Conservation (phyloP, 1,140 invertebrate genomes). For the Bombus superbus region DNA sequence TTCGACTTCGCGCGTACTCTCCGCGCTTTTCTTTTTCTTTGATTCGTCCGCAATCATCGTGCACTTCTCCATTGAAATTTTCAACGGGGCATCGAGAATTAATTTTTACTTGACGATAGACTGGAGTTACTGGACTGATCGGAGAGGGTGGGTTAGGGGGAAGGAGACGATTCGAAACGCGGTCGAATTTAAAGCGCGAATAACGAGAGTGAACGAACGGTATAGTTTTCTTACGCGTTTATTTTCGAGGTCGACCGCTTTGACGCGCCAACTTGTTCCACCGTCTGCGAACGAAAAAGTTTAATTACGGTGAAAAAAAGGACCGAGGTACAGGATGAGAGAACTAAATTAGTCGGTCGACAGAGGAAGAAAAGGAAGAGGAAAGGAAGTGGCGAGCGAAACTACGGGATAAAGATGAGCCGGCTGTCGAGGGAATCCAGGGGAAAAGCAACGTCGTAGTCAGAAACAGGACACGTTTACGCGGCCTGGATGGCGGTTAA, state of each 20-base stretch:
- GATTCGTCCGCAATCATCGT: background rate
- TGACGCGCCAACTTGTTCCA: background rate
- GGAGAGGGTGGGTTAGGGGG: background rate
- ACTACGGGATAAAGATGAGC: conserved; percentile 7
- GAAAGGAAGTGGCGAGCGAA: background rate
- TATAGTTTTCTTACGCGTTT: background rate
- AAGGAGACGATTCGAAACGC: too few species aligned
- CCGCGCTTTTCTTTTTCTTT: background rate
- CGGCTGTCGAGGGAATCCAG: background rate
- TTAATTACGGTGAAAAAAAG: background rate
- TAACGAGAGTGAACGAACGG: background rate
- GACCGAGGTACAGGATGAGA: background rate
- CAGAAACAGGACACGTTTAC: conserved; percentile 32
- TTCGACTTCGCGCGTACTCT: background rate
- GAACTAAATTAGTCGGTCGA: background rate
- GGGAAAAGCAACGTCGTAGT: background rate
- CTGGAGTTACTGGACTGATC: background rate
- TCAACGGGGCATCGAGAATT: background rate
- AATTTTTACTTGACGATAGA: background rate
- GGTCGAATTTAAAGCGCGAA: background rate
- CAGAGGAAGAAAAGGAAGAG: too few species aligned
- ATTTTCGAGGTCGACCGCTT: conserved; percentile 16
- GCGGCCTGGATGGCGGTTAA: conserved; percentile 57
- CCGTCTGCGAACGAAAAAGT: background rate
- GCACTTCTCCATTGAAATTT: background rate